Evolutionary conservation across 2,797 vertebrate genomes (phyloP), one percentile per base, ranked within the genome.

Genomic region (Microctenopoma lineatum): DNA sequence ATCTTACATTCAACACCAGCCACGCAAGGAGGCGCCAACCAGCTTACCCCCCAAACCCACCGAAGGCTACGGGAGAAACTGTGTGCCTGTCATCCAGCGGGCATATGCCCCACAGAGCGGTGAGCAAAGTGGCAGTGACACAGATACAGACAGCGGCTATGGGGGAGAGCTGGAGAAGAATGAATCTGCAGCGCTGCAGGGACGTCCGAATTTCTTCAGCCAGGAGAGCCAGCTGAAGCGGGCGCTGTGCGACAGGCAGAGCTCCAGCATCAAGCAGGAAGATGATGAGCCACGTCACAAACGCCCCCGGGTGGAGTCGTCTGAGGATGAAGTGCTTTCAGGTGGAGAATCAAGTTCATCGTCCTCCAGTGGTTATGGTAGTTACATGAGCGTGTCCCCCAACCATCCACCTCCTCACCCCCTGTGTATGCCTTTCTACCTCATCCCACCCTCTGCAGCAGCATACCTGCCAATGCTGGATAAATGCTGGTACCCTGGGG

Each of bases 391-490:
- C 51, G 93, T 95, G 1, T 96, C 96, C 21, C 91, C 96, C 0
- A 96, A 93, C 86, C 97, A 96, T 70, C 93, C 95, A 4, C 94
- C 96, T 44, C 84, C 87, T 6, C 92, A 91, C 32, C 90, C 91
- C 26, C 89, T 99, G 42, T 98, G 97, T 93, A 95, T 99, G 93
- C 98, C 97, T 60, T 99, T 99, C 94, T 99, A 99, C 92, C 92
- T 99, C 89, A 95, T 99, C 84, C 97, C 97, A 0, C 96, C 96
- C 0, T 95, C 96, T 0, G 96, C 94, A 16, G 96, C 97, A 0
- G 96, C 97, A 71, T 99, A 98, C 74, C 92, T 98, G 89, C 98
- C 98, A 59, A 96, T 99, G 96, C 92, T 99, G 92, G 98, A 99
- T 92, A 99, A 99, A 81, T 98, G 95, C 91, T 99, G 97, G 97